A percentile compares a stretch with the other conserved stretches of the same genome.
These are phyloP conservation scores for Oeneis ivallda DNA, from an alignment of 2,888 invertebrate species.

Conservation along the genomic window DNA sequence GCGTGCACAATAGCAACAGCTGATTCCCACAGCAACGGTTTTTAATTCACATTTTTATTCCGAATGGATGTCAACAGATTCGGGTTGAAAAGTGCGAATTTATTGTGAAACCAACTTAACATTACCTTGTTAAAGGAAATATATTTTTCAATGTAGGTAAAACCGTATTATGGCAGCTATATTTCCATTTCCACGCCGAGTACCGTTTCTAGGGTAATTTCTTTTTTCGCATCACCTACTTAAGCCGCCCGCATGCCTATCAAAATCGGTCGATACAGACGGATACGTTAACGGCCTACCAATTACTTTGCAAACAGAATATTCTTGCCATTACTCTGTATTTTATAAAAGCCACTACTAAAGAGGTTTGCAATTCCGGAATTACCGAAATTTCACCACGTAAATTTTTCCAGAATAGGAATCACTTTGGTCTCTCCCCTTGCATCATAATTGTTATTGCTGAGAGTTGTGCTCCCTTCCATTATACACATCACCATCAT, in stretches of 20 bases:
- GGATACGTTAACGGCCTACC: conserved; percentile 57
- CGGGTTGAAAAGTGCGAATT: conserved; percentile 38
- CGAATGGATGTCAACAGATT: conserved; percentile 37
- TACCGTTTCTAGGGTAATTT: conserved; percentile 34
- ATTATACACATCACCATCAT: not conserved
- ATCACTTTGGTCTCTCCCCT: too few relatives aligned
- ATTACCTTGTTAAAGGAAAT: conserved; percentile 22
- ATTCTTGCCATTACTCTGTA: conserved; percentile 18
- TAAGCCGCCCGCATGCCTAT: conserved; percentile 55
- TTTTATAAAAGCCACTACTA: not conserved
- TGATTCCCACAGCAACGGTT: conserved; percentile 73
- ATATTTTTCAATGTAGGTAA: not conserved
- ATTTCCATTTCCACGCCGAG: conserved; percentile 11
- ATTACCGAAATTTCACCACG: not conserved
- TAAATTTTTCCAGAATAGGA: too few relatives aligned
- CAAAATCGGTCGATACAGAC: conserved; percentile 48
- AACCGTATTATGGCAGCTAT: not conserved
- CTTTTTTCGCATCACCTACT: conserved; percentile 43
- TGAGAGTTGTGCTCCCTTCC: not conserved
- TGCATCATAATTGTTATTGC: not conserved
- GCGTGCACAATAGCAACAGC: conserved; percentile 64
- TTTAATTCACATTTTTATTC: conserved; percentile 42
- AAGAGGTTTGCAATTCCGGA: not conserved
- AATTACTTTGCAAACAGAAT: conserved; percentile 41
- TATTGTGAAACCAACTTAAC: conserved; percentile 27